Conservation (phyloP, 2,888 invertebrate species). For the Sarcophaga subvicina region DNA sequence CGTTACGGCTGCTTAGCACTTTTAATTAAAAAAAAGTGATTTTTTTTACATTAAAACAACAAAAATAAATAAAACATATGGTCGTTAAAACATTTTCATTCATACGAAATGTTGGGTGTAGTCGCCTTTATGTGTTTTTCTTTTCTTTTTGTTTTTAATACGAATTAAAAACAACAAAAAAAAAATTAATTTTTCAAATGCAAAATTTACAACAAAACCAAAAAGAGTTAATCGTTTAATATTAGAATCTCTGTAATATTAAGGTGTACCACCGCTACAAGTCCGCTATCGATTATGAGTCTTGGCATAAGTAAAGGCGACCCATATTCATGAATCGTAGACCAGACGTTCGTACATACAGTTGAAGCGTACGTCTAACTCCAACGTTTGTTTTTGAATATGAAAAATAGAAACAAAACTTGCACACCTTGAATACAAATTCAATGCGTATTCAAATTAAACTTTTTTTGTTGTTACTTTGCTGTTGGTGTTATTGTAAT, state of each 20-base stretch:
- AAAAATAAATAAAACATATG: slow-evolving; percentile 11
- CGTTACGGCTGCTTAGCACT: slow-evolving; percentile 63
- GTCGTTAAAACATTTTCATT: slow-evolving; percentile 41
- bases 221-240: neutral
- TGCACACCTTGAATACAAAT: slow-evolving; percentile 70
- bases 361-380: no score
- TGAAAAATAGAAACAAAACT: slow-evolving; percentile 50
- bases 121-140: neutral
- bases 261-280: no score
- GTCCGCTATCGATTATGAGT: no score
- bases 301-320: no score
- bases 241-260: no score
- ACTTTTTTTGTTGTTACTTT: neutral
- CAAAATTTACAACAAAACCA: slow-evolving; percentile 36
- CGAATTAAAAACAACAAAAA: slow-evolving; percentile 21
- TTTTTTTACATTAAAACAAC: no score
- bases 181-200: slow-evolving; percentile 48
- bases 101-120: slow-evolving; percentile 22
- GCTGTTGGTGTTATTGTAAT: neutral
- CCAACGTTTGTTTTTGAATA: neutral
- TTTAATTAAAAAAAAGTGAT: slow-evolving; percentile 26
- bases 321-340: no score
- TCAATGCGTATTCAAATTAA: slow-evolving; percentile 63
- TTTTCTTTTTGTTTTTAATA: neutral
- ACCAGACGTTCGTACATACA: no score